phyloP scores from a whole-genome alignment of 2,797 vertebrate genomes.

The Enteromius afrohamiltoni region DNA sequence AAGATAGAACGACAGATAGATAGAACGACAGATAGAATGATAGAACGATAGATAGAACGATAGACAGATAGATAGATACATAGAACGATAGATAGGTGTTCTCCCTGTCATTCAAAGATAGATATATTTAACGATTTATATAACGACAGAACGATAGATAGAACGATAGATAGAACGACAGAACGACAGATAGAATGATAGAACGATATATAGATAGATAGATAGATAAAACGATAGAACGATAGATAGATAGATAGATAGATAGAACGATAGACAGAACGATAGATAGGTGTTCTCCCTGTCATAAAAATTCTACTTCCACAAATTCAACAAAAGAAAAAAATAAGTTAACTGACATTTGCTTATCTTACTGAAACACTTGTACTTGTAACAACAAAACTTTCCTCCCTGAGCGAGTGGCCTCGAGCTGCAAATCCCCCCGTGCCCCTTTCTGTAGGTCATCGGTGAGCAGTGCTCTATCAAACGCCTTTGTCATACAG shows the following conservation, averaged over 20 bases:
- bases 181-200: neutral
- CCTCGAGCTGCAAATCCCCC: constrained; percentile 33
- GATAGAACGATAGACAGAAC: neutral
- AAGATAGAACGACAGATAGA: neutral
- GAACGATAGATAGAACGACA: neutral
- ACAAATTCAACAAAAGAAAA: neutral
- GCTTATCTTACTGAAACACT: constrained; percentile 46
- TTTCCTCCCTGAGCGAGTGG: neutral
- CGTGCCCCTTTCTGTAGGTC: constrained; percentile 55
- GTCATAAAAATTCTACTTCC: neutral
- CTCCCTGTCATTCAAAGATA: too few relatives aligned
- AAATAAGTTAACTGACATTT: neutral
- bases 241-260: neutral
- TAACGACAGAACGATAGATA: neutral
- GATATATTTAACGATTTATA: too few relatives aligned
- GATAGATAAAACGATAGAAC: neutral
- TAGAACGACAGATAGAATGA: neutral
- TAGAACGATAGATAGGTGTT: neutral
- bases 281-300: neutral
- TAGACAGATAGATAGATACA: neutral
- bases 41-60: neutral
- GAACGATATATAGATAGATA: accelerated
- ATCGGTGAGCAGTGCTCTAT: constrained; percentile 57
- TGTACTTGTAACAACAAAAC: constrained; percentile 25
- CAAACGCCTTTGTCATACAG: constrained; percentile 63